Evolutionary conservation across 2,797 vertebrate genomes (phyloP).

Genomic region (Phalanger gymnotis): DNA sequence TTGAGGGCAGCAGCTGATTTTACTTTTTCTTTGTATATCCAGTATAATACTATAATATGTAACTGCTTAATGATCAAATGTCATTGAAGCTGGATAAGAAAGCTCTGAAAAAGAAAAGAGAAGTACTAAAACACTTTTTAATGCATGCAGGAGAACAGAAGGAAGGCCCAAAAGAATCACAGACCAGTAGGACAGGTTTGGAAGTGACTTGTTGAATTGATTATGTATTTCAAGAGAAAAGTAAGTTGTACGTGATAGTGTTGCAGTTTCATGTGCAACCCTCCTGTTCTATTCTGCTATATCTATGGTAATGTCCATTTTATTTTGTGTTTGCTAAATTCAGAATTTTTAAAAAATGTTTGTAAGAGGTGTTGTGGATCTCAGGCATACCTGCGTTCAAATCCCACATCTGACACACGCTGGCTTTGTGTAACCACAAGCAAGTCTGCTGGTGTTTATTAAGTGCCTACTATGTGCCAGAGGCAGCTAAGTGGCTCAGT

Average conservation of each 20-base stretch:
- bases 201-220: background rate
- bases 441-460: background rate
- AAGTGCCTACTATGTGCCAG: background rate
- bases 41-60: no score
- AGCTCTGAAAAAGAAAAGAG: background rate
- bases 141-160: background rate
- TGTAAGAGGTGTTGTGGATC: no score
- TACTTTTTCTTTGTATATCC: background rate
- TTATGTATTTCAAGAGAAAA: background rate
- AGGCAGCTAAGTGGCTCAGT: background rate
- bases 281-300: background rate
- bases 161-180: background rate
- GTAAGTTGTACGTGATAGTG: no score
- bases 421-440: background rate
- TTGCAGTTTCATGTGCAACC: background rate
- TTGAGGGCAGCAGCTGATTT: background rate
- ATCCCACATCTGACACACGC: background rate
- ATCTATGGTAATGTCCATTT: background rate
- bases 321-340: background rate
- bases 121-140: background rate
- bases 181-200: background rate
- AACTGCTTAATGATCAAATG: background rate
- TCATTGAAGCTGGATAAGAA: background rate
- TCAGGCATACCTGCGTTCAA: background rate
- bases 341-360: background rate